Percentiles rank a stretch among this genome's conserved stretches.
Evolutionary conservation across 1,140 invertebrate species (phyloP).

Genomic region (Neodiprion fabricii): DNA sequence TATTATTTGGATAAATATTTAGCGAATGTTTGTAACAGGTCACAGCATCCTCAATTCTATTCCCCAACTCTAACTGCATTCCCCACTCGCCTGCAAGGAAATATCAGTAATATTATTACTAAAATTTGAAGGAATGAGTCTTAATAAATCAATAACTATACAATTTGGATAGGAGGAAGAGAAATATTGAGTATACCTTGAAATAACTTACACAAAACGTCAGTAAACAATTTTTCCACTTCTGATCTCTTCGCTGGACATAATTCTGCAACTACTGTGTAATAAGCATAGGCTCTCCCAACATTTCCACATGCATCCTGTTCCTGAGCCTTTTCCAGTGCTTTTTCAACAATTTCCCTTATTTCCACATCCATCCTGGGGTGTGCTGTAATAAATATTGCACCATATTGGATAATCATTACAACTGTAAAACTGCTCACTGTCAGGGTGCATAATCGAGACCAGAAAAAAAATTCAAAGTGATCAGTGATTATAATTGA

Average conservation of each 20-base stretch:
- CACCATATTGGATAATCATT: too few species aligned
- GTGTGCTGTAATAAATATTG: too few species aligned
- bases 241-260: conserved; percentile 45
- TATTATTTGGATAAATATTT: conserved; percentile 44
- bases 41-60: conserved; percentile 38
- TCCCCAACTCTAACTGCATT: conserved; percentile 37
- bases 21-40: conserved; percentile 45
- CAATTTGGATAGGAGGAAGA: too few species aligned
- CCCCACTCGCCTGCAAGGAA: conserved; percentile 49
- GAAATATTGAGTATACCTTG: conserved; percentile 6
- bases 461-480: too few species aligned
- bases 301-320: conserved; percentile 41
- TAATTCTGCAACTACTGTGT: conserved; percentile 48
- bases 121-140: too few species aligned
- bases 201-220: conserved; percentile 42
- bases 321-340: conserved; percentile 44
- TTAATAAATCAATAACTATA: too few species aligned
- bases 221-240: conserved; percentile 47
- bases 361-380: conserved; percentile 41
- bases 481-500: too few species aligned
- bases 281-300: conserved; percentile 55
- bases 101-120: neutral
- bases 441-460: too few species aligned
- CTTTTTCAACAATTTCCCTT: conserved; percentile 38
- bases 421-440: too few species aligned